These are phyloP conservation scores for Odontocerum albicorne DNA, from an alignment of 2,888 invertebrate species.

Conservation along the genomic window DNA sequence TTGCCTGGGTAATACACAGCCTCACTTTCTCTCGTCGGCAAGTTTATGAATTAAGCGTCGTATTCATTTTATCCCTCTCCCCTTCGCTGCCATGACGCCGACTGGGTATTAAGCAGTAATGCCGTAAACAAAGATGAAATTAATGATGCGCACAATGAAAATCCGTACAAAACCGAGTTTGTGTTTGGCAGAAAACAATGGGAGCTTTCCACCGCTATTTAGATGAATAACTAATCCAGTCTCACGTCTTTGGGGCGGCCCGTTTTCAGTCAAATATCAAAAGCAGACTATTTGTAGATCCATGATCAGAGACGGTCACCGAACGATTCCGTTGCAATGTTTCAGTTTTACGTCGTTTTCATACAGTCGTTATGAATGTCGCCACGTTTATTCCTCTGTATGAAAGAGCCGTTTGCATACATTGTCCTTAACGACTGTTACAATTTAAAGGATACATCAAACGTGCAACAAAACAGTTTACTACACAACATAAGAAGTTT, in stretches of 20 bases:
- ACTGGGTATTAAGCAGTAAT: slow-evolving; percentile 35
- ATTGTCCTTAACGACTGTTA: too few species aligned
- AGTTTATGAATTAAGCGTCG: slow-evolving; percentile 29
- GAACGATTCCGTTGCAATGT: background rate
- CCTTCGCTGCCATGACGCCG: slow-evolving; percentile 20
- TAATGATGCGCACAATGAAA: slow-evolving; percentile 37
- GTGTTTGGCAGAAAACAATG: slow-evolving; percentile 35
- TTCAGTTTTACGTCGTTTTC: background rate
- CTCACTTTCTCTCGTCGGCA: slow-evolving; percentile 8
- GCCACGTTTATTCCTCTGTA: too few species aligned
- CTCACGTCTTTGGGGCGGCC: slow-evolving; percentile 19
- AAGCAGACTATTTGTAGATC: too few species aligned
- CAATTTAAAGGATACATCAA: too few species aligned
- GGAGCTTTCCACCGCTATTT: slow-evolving; percentile 32
- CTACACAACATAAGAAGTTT: too few species aligned
- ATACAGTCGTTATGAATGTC: too few species aligned
- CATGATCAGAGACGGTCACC: background rate
- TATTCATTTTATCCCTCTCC: slow-evolving; percentile 30
- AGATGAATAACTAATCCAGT: slow-evolving; percentile 35
- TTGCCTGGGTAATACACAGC: background rate
- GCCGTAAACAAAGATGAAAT: slow-evolving; percentile 37
- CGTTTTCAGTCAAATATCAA: slow-evolving; percentile 19
- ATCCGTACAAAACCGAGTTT: slow-evolving; percentile 36
- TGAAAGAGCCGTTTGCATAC: too few species aligned
- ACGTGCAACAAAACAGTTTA: too few species aligned